Conservation (phyloP, 2,797 vertebrate species). For the Merluccius polli region DNA sequence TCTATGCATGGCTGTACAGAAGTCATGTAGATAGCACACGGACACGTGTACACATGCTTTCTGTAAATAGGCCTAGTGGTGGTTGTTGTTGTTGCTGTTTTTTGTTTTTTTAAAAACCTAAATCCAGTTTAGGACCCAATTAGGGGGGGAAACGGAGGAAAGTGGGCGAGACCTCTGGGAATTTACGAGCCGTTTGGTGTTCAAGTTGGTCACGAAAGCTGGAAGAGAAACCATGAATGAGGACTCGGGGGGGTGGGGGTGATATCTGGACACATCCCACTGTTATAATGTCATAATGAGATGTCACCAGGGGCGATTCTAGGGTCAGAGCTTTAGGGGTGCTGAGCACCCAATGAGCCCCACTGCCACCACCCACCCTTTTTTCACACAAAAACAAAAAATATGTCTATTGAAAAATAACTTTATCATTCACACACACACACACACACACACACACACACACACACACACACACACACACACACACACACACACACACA, state of each 20-base stretch:
- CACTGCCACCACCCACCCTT: too few species aligned
- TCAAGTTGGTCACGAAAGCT: conserved; percentile 3
- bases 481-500: too few species aligned
- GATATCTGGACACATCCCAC: neutral
- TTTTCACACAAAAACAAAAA: too few species aligned
- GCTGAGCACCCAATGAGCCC: too few species aligned
- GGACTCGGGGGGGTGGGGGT: neutral
- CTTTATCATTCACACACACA: too few species aligned
- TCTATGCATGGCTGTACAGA: too few species aligned
- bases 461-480: too few species aligned
- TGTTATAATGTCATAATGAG: neutral
- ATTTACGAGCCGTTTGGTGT: conserved; percentile 52
- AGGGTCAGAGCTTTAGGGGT: too few species aligned
- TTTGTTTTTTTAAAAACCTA: neutral
- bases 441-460: too few species aligned
- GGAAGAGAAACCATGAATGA: neutral
- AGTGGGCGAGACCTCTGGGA: conserved; percentile 32
- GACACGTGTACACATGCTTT: neutral
- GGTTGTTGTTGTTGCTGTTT: neutral
- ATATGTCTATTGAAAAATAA: too few species aligned
- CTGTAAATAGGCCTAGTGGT: neutral
- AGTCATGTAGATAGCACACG: neutral
- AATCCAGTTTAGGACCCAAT: neutral
- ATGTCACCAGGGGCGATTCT: neutral
- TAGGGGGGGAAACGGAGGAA: conserved; percentile 17